A percentile compares a stretch with the other conserved stretches of the same genome.
phyloP scores from a whole-genome alignment of 2,888 invertebrate species.

The Drosophila leonis region DNA sequence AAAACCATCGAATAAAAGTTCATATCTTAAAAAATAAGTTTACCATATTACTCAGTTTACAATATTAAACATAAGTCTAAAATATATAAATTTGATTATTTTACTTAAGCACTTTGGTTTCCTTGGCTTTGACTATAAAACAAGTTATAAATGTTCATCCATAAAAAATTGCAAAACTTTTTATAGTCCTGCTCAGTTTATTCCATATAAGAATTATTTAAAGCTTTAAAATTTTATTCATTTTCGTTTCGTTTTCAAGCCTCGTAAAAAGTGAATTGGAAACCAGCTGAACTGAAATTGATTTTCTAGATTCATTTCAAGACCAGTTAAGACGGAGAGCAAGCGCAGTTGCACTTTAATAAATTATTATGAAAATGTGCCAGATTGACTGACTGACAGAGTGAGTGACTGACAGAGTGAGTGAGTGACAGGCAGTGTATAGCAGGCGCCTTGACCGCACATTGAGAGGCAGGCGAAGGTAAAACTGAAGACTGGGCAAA shows the following conservation, averaged over 20 bases:
- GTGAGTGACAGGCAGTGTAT: conserved; percentile 10
- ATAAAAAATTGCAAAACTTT: neutral
- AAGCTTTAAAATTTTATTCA: neutral
- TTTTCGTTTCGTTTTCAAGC: neutral
- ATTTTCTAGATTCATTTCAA: conserved; percentile 4
- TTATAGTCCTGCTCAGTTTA: neutral
- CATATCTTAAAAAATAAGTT: too few relatives aligned
- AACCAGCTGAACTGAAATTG: neutral
- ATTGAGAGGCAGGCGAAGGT: conserved; percentile 10
- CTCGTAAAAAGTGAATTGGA: neutral
- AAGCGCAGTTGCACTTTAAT: conserved; percentile 33
- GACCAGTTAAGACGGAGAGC: conserved; percentile 1
- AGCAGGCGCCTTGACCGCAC: conserved; percentile 44
- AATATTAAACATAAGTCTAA: too few relatives aligned
- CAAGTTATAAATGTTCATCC: neutral
- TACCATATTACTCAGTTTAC: too few relatives aligned
- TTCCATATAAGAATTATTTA: neutral
- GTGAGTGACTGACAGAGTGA: conserved; percentile 4
- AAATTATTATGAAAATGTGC: conserved; percentile 37
- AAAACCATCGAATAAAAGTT: too few relatives aligned
- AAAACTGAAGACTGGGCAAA: conserved; percentile 27
- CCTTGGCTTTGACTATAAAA: neutral
- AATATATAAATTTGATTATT: neutral
- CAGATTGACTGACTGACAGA: conserved; percentile 28
- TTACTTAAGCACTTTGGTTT: neutral